Evolutionary conservation across 2,888 invertebrate genomes (phyloP).

Genomic region (Ennomos erosarius): DNA sequence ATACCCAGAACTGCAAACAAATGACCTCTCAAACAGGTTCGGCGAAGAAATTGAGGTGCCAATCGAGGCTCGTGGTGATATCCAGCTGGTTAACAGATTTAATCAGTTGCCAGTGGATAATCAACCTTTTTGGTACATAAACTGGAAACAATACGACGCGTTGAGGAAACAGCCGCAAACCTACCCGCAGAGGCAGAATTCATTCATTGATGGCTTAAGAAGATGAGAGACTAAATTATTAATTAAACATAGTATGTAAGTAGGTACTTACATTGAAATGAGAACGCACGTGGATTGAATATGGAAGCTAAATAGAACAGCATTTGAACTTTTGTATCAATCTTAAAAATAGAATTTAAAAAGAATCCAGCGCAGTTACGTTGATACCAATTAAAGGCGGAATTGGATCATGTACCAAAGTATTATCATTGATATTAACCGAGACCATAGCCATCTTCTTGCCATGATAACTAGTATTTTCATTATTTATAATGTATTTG

Average conservation of each 20-base stretch:
- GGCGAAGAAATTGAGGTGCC: conserved; percentile 79
- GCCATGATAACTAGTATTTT: too few species aligned
- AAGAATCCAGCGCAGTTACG: too few species aligned
- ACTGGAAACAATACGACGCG: conserved; percentile 86
- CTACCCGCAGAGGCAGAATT: conserved; percentile 60
- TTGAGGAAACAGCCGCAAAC: conserved; percentile 70
- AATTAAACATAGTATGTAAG: too few species aligned
- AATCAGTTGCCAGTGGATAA: conserved; percentile 85
- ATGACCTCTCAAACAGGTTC: conserved; percentile 76
- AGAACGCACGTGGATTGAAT: neutral
- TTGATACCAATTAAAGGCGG: too few species aligned
- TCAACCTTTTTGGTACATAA: conserved; percentile 88
- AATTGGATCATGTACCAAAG: too few species aligned
- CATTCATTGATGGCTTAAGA: conserved; percentile 45
- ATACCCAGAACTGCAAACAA: conserved; percentile 82
- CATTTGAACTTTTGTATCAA: neutral
- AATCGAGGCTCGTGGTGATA: conserved; percentile 86
- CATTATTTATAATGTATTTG: too few species aligned
- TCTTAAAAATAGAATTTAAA: too few species aligned
- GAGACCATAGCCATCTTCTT: too few species aligned
- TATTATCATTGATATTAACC: too few species aligned
- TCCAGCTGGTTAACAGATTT: conserved; percentile 82
- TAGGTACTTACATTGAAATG: too few species aligned
- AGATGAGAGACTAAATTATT: neutral
- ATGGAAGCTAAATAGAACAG: neutral